Evolutionary conservation across 2,797 vertebrate species (phyloP), one percentile per base, ranked within the genome.

Genomic region (Aplochiton taeniatus): DNA sequence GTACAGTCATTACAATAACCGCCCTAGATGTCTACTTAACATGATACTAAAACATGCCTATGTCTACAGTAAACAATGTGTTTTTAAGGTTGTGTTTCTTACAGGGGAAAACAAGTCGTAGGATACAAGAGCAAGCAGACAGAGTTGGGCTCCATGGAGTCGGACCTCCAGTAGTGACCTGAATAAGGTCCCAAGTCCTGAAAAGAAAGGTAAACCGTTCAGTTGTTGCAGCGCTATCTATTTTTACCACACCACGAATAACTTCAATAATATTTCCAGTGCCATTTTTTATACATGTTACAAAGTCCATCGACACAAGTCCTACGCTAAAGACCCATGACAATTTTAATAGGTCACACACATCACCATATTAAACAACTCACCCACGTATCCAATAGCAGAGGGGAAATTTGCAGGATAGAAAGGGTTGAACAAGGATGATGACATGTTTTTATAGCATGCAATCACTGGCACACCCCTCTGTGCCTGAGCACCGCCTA

Each of bases 161-260:
- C 0, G 1, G 4, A 11, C n/a, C 57, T 19, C 57, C 44, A 59
- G 10, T 11, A 59, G 57, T 46, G 44, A 59, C 44, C 57, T 12
- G 16, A 13, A 8, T 4, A 56, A 42, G 17, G 17, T 59, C 57
- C 46, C 57, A 16, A 46, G 57, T 59, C 44, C 57, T 59, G 57
- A 16, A 11, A 10, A 45, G 45, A 42, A 11, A 59, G n/a, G 12
- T 11, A 59, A 1, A 45, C 10, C n/a, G 14, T 54, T 17, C 11
- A 20, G 11, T 31, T 10, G 18, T 11, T 11, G 11, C 52, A 31
- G 1, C n/a, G 18, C 20, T 5, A 31, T 9, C 17, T 54, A 4
- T 6, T 54, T 20, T 10, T 16, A 18, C 10, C 9, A 52, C 50
- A 10, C 16, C 4, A 51, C 50, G 50, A 16, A 52, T n/a, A 18